Base-by-base conservation (phyloP, 2,797 vertebrate species). In the Pristis pectinata region DNA sequence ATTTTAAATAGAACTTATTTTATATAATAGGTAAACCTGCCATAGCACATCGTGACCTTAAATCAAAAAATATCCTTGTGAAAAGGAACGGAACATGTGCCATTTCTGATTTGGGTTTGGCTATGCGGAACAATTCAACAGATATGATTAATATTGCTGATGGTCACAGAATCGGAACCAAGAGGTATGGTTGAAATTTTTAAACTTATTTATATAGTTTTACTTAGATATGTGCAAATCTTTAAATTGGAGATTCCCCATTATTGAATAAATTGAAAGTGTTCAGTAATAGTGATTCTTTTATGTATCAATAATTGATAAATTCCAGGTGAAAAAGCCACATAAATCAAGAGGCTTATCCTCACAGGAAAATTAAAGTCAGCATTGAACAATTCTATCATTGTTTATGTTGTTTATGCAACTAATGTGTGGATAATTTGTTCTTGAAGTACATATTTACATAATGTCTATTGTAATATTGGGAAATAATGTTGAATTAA, bases 21-120 rank as follows among this genome's bases (percentile, higher is more conserved):
- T 95, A 94, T 53, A 9, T 95, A 93, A 0, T 95, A 99, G 99
- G 99, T 95, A 99, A 99, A 96, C 99, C 99, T 3, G 99, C 99
- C 0, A 99, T 99, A 7, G 98, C 99, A 22, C 99, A 99, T 97
- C 97, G 99, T 95, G 99, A 99, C 59, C 97, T 99, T 94, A 99
- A 99, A 95, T 99, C 99, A 67, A 99, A 99, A 96, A 99, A 99
- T 95, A 98, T 99, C 95, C 96, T 99, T 95, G 98, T 99, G 96
- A 99, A 98, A 97, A 98, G 97, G 96, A 99, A 98, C 3, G 98
- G 98, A 94, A 98, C 97, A 0, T 99, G 99, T 1, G 98, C 98
- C 96, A 99, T 99, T 10, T 98, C 98, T 0, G 99, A 99, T 96
- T 96, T 99, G 96, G 99, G 99, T 15, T 97, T 99, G 96, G 98